Evolutionary conservation across 2,888 invertebrate species (phyloP).

Genomic region (Hydrotaea cyrtoneurina): DNA sequence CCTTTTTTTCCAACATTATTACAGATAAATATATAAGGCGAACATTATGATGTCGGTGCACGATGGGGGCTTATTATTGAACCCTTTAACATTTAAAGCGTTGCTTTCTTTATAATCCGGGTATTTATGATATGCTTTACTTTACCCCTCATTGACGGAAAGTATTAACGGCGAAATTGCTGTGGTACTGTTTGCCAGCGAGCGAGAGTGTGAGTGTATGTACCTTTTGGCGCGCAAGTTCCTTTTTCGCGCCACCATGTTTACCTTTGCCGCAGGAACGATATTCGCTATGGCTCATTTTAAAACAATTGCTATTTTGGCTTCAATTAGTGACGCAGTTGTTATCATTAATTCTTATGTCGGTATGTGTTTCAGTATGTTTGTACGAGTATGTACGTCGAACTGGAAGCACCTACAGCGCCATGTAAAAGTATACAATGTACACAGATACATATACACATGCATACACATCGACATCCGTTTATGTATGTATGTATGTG

Average conservation of each 20-base stretch:
- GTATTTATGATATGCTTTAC: conserved; percentile 50
- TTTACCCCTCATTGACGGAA: conserved; percentile 27
- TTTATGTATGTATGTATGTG: too few species aligned
- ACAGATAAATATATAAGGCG: too few species aligned
- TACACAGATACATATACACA: not conserved
- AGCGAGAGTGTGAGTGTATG: not conserved
- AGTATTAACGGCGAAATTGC: conserved; percentile 9
- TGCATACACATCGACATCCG: not conserved
- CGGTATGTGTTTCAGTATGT: conserved; percentile 5
- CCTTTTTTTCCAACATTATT: too few species aligned
- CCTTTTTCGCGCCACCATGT: conserved; percentile 11
- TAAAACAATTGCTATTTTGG: conserved; percentile 70
- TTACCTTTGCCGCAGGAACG: not conserved
- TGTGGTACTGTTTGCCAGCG: not conserved
- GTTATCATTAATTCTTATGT: conserved; percentile 67
- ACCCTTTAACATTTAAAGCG: conserved; percentile 53
- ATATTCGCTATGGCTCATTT: conserved; percentile 34
- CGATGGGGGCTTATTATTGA: conserved; percentile 23
- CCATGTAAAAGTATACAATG: not conserved
- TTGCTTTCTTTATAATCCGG: conserved; percentile 51
- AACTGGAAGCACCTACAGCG: not conserved
- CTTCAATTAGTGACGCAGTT: conserved; percentile 75
- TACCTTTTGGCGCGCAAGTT: too few species aligned
- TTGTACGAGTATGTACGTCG: not conserved
- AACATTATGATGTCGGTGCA: too few species aligned